These are phyloP conservation scores for Carduelis carduelis DNA, from an alignment of 2,797 vertebrate species.

Conservation along the genomic window DNA sequence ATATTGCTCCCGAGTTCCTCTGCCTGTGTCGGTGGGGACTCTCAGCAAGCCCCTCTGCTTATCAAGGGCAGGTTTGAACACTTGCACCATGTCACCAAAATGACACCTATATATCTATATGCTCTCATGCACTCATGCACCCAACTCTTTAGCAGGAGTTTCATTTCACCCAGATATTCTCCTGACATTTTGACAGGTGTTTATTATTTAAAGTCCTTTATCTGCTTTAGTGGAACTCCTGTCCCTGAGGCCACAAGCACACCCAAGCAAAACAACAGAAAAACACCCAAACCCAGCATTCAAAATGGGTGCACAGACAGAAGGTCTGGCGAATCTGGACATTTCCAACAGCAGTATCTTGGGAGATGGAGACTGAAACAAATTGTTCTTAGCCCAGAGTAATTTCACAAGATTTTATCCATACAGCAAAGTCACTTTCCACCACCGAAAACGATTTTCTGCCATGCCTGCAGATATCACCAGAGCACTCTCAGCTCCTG, in stretches of 20 bases:
- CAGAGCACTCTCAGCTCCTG: neutral
- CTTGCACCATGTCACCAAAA: neutral
- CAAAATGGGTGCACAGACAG: neutral
- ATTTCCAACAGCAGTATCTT: neutral
- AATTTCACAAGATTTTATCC: conserved; percentile 54
- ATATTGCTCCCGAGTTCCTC: conserved; percentile 6
- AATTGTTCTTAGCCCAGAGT: conserved; percentile 20
- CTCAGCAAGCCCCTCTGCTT: neutral
- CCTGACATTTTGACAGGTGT: neutral
- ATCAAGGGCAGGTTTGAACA: neutral
- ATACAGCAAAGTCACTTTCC: conserved; percentile 26
- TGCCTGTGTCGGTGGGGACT: neutral
- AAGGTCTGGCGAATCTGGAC: neutral
- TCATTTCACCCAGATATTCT: neutral
- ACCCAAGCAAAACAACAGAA: neutral
- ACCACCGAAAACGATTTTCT: neutral
- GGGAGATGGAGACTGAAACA: conserved; percentile 1
- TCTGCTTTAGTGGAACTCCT: neutral
- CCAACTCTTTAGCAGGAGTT: neutral
- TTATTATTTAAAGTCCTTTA: neutral
- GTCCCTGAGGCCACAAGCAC: neutral
- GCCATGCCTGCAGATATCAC: conserved; percentile 22
- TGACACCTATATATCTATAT: neutral
- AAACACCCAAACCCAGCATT: neutral
- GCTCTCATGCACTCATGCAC: neutral